phyloP scores from a whole-genome alignment of 2,888 invertebrate genomes.

The Drosophila fungiperda region DNA sequence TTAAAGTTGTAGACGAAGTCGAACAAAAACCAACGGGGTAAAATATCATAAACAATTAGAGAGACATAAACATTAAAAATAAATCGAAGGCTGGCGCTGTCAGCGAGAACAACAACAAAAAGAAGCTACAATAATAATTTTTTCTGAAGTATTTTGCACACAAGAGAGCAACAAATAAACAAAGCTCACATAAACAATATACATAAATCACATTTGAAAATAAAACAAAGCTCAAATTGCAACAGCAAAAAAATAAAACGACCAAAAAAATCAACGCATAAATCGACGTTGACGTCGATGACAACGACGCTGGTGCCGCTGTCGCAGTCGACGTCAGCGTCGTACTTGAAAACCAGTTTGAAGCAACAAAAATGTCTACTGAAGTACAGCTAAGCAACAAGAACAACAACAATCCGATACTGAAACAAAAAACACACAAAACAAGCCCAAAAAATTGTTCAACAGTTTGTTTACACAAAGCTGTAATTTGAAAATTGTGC shows the following conservation, averaged over 20 bases:
- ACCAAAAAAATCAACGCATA: constrained; percentile 73
- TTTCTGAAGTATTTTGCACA: constrained; percentile 73
- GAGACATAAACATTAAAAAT: constrained; percentile 80
- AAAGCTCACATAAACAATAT: constrained; percentile 60
- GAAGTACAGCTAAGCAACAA: constrained; percentile 74
- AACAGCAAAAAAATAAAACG: constrained; percentile 60
- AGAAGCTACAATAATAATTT: constrained; percentile 76
- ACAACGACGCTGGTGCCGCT: constrained; percentile 8
- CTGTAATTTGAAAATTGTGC: constrained; percentile 20
- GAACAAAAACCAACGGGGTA: constrained; percentile 38
- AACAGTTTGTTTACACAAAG: constrained; percentile 29
- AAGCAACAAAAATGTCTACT: constrained; percentile 60
- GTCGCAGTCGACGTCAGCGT: constrained; percentile 36
- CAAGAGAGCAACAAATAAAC: constrained; percentile 37
- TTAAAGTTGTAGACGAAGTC: constrained; percentile 1
- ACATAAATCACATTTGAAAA: constrained; percentile 78
- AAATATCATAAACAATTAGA: constrained; percentile 78
- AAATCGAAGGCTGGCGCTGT: constrained; percentile 77
- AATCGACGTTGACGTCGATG: constrained; percentile 49
- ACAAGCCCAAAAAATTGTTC: constrained; percentile 49
- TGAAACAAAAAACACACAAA: constrained; percentile 45
- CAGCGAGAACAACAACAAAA: constrained; percentile 46
- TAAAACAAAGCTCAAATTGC: constrained; percentile 78
- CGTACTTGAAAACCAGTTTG: constrained; percentile 79
- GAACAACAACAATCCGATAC: constrained; percentile 39